These are phyloP conservation scores for Rhagologus leucostigma DNA, from an alignment of 2,113 vertebrate species.

Conservation along the genomic window DNA sequence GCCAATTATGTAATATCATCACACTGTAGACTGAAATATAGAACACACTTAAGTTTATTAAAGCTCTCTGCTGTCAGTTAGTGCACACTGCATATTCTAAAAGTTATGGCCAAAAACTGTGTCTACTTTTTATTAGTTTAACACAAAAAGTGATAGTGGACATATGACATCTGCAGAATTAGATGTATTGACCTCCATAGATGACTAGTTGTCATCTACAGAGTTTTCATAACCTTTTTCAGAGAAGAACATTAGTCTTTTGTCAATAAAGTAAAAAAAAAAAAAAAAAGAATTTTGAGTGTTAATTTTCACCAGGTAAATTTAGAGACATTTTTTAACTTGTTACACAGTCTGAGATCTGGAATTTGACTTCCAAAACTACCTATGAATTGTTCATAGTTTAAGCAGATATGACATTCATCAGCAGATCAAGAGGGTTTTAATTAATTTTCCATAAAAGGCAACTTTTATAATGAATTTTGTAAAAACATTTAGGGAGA, in stretches of 20 bases:
- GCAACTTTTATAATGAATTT: background rate
- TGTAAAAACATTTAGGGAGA: background rate
- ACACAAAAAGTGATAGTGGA: background rate
- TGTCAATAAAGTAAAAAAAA: background rate
- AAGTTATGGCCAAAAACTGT: rapidly evolving
- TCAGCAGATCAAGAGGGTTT: background rate
- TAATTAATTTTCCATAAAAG: background rate
- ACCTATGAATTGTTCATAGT: background rate
- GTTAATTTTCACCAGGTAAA: background rate
- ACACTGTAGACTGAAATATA: background rate
- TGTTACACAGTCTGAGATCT: background rate
- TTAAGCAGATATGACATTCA: background rate
- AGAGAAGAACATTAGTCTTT: background rate
- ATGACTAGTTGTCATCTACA: background rate
- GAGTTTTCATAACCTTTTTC: background rate
- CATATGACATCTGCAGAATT: background rate
- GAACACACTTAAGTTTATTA: background rate
- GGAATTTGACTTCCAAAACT: background rate
- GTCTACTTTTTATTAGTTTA: background rate
- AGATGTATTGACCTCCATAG: background rate
- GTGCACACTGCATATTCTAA: background rate
- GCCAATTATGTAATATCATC: background rate
- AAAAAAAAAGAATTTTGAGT: rapidly evolving
- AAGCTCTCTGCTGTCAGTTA: background rate
- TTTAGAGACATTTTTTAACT: background rate